Conservation (phyloP, 2,888 invertebrate species). For the Cantharis lateralis region DNA sequence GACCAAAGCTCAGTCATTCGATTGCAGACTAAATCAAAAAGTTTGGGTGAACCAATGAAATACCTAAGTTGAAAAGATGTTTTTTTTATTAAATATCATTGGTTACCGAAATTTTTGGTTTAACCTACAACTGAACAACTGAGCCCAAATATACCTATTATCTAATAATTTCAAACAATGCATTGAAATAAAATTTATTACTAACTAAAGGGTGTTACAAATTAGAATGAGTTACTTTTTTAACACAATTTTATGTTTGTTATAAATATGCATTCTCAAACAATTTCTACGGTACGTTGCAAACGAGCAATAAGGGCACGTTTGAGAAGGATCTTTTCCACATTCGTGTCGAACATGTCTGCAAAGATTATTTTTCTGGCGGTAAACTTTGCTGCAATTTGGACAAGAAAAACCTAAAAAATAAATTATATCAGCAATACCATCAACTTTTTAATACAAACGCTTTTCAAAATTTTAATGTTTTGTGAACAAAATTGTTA, state of each 20-base stretch:
- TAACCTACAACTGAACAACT: no score
- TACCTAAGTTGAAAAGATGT: no score
- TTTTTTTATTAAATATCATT: no score
- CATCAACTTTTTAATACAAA: not conserved
- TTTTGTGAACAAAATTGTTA: not conserved
- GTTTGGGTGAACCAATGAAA: no score
- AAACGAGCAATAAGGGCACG: constrained; percentile 16
- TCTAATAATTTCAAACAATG: not conserved
- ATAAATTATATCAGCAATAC: not conserved
- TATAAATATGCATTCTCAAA: constrained; percentile 16
- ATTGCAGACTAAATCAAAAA: no score
- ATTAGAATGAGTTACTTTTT: not conserved
- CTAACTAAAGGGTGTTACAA: not conserved
- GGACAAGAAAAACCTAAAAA: constrained; percentile 27
- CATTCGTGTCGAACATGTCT: constrained; percentile 40
- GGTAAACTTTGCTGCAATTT: constrained; percentile 37
- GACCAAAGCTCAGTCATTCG: not conserved
- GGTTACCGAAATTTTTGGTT: no score
- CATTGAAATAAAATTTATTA: not conserved
- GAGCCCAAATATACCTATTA: no score
- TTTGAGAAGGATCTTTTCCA: constrained; percentile 31
- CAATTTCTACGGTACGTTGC: constrained; percentile 14
- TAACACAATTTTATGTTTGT: constrained; percentile 11
- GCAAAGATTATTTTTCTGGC: constrained; percentile 34
- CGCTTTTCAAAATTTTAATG: not conserved